Evolutionary conservation across 2,113 vertebrate genomes (phyloP), one percentile per base, ranked within the genome.

Genomic region (Chitala chitala): DNA sequence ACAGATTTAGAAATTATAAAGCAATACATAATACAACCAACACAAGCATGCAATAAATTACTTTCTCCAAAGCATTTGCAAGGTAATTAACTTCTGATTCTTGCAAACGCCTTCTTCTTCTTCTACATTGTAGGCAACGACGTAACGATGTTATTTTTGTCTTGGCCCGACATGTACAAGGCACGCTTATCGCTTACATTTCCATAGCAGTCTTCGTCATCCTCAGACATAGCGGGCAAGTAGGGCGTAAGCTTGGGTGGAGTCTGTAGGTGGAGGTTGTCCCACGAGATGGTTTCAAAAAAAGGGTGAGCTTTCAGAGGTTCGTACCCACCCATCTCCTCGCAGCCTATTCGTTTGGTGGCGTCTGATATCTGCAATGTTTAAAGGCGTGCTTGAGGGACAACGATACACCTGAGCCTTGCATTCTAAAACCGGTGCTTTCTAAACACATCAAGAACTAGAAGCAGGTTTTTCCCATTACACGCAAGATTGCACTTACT

Each of bases 201-300:
- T 85, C 97, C 97, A 1, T 99, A 99, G 89, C 95, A 99, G 85
- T 99, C 97, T 83, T 99, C 97, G 20, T 99, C 97, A 42, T 99
- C 96, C 75, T 99, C 97, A 0, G 96, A 98, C 97, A 99, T 99
- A 38, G 97, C 96, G 3, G 96, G 97, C 78, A 98, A 86, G 83
- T 98, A 99, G 0, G 97, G 94, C 0, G 95, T 98, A 75, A 99
- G 95, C 79, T 98, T 98, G 1, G 97, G 97, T 0, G 97, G 95
- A 0, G 91, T 98, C 82, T 98, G 96, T 77, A 92, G 83, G 81
- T 98, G 95, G 1, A 99, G 82, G 70, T 95, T 91, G 65, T 94
- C 90, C 97, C 97, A 99, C 0, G 91, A 90, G 81, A 96, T 92
- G 9, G 89, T 92, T 76, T 98, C 94, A 0, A 99, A 99, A 84